Percentiles rank a stretch among this genome's conserved stretches.
These are phyloP conservation scores for Eurystomus gularis DNA, from an alignment of 2,113 vertebrate genomes.

Conservation along the genomic window DNA sequence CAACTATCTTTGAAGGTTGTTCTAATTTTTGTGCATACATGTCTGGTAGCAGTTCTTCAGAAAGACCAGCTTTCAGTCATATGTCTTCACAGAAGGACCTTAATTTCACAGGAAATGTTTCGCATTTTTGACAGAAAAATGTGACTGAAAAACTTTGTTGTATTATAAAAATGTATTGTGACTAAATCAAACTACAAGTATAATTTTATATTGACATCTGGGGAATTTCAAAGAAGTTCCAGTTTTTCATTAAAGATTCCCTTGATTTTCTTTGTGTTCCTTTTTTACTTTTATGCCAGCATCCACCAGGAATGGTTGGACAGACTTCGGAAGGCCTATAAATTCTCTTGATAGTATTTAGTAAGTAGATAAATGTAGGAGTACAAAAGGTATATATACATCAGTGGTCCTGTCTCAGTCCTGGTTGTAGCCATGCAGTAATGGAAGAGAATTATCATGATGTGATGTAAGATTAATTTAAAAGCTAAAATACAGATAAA, in stretches of 20 bases:
- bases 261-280: neutral
- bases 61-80: neutral
- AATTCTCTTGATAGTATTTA: neutral
- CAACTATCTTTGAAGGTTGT: neutral
- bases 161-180: neutral
- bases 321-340: neutral
- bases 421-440: neutral
- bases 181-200: neutral
- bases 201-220: neutral
- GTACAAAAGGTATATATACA: fast-evolving
- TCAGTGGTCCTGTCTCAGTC: neutral
- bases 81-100: neutral
- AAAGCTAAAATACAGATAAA: neutral
- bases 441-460: neutral
- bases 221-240: neutral
- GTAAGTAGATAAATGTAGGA: neutral
- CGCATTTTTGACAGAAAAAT: neutral
- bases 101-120: neutral
- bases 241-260: neutral
- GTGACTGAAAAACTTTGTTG: neutral
- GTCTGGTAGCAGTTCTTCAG: neutral
- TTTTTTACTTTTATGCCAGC: neutral
- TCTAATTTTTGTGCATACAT: neutral
- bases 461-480: neutral
- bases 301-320: neutral